A percentile compares a stretch with the other conserved stretches of the same genome.
These are phyloP conservation scores for Xestoiulus laeticollis DNA, from an alignment of 2,888 invertebrate species.

Conservation along the genomic window DNA sequence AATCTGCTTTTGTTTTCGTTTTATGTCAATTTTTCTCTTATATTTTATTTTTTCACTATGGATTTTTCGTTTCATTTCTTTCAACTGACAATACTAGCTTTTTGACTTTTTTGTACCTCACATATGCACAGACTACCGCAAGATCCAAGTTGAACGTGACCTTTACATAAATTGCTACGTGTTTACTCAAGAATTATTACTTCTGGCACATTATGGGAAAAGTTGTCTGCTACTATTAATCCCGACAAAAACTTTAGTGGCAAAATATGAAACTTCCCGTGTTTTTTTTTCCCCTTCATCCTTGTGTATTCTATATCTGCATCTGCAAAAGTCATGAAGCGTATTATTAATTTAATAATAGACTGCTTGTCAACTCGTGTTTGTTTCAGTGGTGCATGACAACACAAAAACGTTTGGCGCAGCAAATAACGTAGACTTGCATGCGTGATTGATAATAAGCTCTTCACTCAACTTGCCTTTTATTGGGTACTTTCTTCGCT, in stretches of 20 bases:
- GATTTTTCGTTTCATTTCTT: no score
- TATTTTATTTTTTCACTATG: no score
- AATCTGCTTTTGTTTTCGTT: background rate
- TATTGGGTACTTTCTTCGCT: background rate
- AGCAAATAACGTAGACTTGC: constrained; percentile 21
- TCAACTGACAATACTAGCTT: no score
- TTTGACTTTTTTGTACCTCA: no score
- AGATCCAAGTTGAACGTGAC: no score
- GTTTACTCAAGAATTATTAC: background rate
- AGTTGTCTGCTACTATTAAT: background rate
- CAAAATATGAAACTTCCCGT: background rate
- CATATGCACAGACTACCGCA: no score
- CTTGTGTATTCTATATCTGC: background rate
- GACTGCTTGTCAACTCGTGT: background rate
- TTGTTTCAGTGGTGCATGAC: background rate
- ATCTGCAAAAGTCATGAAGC: background rate
- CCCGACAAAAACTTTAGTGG: background rate
- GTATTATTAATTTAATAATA: constrained; percentile 8
- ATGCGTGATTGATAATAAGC: background rate
- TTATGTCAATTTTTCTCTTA: no score
- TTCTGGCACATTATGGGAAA: background rate
- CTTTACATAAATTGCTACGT: no score
- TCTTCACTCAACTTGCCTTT: background rate
- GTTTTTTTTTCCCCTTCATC: background rate
- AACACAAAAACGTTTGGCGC: background rate